A percentile compares a stretch with the other conserved stretches of the same genome.
Evolutionary conservation across 2,113 vertebrate genomes (phyloP).

Genomic region (Serinus canaria): DNA sequence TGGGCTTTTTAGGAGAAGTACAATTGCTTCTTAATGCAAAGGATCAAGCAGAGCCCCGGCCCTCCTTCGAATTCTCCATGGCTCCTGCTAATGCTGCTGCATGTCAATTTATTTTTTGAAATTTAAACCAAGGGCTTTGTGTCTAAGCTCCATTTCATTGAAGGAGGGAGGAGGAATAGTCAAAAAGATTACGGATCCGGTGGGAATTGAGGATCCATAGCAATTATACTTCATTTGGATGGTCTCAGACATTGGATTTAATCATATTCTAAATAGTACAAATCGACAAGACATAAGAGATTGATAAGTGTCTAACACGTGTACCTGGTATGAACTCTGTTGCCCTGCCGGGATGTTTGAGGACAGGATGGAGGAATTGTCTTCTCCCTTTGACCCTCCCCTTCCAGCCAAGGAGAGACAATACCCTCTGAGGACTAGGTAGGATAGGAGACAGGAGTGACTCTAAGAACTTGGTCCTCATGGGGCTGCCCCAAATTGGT

Average conservation of each 20-base stretch:
- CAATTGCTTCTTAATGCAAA: conserved; percentile 82
- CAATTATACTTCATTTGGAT: conserved; percentile 79
- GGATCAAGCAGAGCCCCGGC: conserved; percentile 72
- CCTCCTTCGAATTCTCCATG: conserved; percentile 78
- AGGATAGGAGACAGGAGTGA: not conserved
- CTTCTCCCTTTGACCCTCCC: not conserved
- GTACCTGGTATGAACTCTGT: conserved; percentile 40
- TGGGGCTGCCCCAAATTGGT: not conserved
- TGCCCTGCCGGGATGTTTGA: not conserved
- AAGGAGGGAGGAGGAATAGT: conserved; percentile 75
- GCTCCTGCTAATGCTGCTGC: conserved; percentile 71
- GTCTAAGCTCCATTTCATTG: conserved; percentile 77
- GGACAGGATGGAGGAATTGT: not conserved
- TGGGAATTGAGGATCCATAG: conserved; percentile 73
- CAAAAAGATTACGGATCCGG: conserved; percentile 72
- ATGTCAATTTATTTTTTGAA: conserved; percentile 86
- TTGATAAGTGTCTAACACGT: conserved; percentile 44
- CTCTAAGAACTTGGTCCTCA: not conserved
- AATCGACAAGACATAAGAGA: conserved; percentile 70
- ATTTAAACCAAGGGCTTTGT: conserved; percentile 81
- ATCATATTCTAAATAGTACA: conserved; percentile 71
- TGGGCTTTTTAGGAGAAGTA: conserved; percentile 78
- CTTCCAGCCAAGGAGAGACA: not conserved
- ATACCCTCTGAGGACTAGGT: not conserved
- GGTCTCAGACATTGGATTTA: conserved; percentile 72